Conservation (phyloP, 2,888 invertebrate genomes). For the Nezara viridula region DNA sequence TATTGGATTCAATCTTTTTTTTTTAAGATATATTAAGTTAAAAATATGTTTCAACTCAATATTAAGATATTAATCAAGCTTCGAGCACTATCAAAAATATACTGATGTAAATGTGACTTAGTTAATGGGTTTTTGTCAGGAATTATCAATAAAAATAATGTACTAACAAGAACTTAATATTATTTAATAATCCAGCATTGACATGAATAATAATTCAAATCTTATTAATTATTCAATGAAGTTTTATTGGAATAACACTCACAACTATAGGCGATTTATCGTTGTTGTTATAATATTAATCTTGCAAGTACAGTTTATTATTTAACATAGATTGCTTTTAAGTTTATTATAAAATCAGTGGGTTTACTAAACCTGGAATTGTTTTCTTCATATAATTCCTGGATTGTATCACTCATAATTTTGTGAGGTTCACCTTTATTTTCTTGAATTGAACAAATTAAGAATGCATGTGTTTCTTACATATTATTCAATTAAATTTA, state of each 20-base stretch:
- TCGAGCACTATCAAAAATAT: background rate
- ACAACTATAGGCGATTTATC: background rate
- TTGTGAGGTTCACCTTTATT: background rate
- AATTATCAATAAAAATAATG: background rate
- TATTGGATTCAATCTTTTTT: background rate
- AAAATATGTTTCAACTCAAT: background rate
- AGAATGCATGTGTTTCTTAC: background rate
- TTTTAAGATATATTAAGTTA: background rate
- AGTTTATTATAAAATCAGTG: background rate
- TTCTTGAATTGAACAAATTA: background rate
- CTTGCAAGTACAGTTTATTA: background rate
- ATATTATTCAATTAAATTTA: background rate
- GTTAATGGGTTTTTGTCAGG: background rate
- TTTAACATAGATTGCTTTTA: background rate
- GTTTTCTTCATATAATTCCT: background rate
- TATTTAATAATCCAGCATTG: background rate
- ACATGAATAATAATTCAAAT: background rate
- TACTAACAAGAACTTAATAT: background rate
- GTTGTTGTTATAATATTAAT: background rate
- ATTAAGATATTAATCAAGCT: background rate
- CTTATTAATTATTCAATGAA: background rate
- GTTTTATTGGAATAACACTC: background rate
- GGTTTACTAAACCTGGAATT: background rate
- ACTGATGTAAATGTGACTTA: background rate
- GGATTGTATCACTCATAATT: background rate